Conservation (phyloP, 1,140 invertebrate species). For the Cyclargus thomasi region DNA sequence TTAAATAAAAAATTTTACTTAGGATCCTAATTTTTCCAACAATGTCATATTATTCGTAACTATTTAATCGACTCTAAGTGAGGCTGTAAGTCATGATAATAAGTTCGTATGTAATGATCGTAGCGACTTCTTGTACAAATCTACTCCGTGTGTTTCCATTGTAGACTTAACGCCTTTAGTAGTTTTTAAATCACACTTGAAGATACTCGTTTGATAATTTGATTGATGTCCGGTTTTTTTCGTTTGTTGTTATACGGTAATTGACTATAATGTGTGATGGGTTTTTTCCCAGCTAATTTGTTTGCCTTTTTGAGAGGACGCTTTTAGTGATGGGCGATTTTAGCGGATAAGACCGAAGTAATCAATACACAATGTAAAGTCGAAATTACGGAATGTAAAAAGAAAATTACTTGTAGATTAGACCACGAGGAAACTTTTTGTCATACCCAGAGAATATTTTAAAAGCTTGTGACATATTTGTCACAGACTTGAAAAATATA, state of each 20-base stretch:
- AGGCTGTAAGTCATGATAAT: too few species aligned
- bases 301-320: neutral
- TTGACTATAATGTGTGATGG: constrained; percentile 15
- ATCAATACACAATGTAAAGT: neutral
- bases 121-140: neutral
- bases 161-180: constrained; percentile 18
- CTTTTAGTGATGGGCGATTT: neutral
- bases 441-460: too few species aligned
- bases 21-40: too few species aligned
- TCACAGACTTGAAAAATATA: too few species aligned
- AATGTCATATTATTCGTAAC: too few species aligned
- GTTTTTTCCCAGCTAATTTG: constrained; percentile 11
- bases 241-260: constrained; percentile 15
- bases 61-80: too few species aligned
- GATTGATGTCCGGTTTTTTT: constrained; percentile 20
- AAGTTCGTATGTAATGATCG: too few species aligned
- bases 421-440: too few species aligned
- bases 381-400: neutral
- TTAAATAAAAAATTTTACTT: too few species aligned
- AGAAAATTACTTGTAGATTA: too few species aligned
- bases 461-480: too few species aligned
- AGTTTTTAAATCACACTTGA: constrained; percentile 17
- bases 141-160: constrained; percentile 17
- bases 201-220: constrained; percentile 20
- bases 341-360: neutral